Conservation (phyloP, 2,113 vertebrate genomes). For the Eudyptes chrysolophus region DNA sequence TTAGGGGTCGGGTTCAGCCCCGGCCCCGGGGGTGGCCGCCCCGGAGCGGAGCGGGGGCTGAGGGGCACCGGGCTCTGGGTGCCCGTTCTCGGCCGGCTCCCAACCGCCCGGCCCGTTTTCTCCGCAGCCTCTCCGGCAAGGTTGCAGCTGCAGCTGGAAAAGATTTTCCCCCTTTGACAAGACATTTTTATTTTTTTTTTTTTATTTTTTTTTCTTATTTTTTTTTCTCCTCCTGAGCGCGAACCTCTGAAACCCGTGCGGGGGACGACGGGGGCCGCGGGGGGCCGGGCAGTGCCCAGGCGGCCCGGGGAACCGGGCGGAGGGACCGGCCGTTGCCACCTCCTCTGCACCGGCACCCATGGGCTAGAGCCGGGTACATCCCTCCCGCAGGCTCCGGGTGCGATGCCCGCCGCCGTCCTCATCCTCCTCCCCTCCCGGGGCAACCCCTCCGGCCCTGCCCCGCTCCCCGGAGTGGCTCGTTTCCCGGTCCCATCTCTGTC, state of each 20-base stretch:
- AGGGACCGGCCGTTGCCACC: background rate
- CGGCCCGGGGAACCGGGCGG: background rate
- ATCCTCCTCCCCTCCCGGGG: background rate
- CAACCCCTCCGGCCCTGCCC: background rate
- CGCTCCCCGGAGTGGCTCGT: fast-evolving
- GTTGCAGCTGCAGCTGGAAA: background rate
- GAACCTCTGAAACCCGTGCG: background rate
- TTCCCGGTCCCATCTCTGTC: background rate
- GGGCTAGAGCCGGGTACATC: background rate
- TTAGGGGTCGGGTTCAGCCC: background rate
- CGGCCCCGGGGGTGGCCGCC: background rate
- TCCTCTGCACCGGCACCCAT: fast-evolving
- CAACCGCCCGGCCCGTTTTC: background rate
- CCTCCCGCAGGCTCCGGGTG: background rate
- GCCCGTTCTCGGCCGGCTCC: background rate
- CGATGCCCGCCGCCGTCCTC: background rate
- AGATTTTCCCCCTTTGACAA: background rate
- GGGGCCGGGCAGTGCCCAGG: background rate
- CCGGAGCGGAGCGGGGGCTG: background rate
- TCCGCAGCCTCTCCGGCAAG: background rate
- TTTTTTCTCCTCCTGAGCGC: background rate
- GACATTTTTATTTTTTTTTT: background rate
- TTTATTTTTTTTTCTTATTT: background rate
- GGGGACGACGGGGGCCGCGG: fast-evolving
- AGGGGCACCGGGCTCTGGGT: background rate